phyloP scores from a whole-genome alignment of 2,797 vertebrate species.

The Galaxias olidus region DNA sequence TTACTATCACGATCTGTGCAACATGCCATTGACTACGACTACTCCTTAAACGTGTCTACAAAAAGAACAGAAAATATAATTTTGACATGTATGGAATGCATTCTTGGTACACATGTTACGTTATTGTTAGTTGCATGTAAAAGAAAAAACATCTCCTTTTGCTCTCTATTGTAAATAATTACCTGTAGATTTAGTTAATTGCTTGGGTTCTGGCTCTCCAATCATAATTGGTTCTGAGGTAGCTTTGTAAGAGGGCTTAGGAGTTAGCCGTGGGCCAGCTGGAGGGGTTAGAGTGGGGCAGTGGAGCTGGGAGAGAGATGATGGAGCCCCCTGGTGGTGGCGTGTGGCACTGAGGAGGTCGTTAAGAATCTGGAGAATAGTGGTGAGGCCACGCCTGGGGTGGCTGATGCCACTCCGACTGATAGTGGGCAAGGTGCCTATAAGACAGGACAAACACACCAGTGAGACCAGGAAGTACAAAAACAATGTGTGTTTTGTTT shows the following conservation, averaged over 20 bases:
- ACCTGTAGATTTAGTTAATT: constrained; percentile 72
- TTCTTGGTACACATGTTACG: not conserved
- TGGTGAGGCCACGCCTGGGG: constrained; percentile 83
- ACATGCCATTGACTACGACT: not conserved
- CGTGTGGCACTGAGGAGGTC: constrained; percentile 90
- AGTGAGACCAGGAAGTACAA: not conserved
- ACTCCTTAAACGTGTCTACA: not conserved
- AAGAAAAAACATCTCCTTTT: no score
- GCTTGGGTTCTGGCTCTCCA: not conserved
- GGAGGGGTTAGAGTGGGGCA: constrained; percentile 60
- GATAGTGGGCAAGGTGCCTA: constrained; percentile 88
- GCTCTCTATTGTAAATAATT: constrained; percentile 50
- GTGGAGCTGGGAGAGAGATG: constrained; percentile 76
- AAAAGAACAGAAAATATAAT: not conserved
- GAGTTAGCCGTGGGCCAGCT: constrained; percentile 46
- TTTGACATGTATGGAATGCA: not conserved
- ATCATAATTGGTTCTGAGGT: constrained; percentile 40
- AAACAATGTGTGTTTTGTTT: not conserved
- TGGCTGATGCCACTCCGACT: constrained; percentile 82
- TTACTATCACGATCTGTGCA: not conserved
- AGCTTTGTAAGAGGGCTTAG: constrained; percentile 41
- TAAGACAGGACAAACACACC: not conserved
- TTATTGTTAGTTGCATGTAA: no score
- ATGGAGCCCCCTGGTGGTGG: constrained; percentile 85
- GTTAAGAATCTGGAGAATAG: constrained; percentile 93